phyloP scores from a whole-genome alignment of 2,797 vertebrate genomes.

The Chaunax sp. region DNA sequence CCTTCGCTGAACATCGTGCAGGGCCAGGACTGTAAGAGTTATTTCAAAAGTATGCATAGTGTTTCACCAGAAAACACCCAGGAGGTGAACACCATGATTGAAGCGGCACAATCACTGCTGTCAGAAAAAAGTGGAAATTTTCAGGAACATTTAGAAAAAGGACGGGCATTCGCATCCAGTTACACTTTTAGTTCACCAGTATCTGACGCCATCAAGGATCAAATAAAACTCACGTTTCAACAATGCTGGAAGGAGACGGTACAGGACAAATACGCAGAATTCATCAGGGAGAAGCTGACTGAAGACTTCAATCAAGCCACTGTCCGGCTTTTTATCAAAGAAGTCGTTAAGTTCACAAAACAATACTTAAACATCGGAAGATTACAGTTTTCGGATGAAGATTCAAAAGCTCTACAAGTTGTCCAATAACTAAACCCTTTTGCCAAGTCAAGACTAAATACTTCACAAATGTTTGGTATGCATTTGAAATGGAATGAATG shows the following conservation, averaged over 20 bases:
- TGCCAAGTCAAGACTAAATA: neutral
- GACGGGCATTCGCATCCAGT: constrained; percentile 22
- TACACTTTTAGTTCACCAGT: constrained; percentile 43
- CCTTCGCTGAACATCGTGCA: neutral
- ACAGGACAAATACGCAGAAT: constrained; percentile 54
- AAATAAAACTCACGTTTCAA: constrained; percentile 54
- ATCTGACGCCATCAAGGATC: constrained; percentile 4
- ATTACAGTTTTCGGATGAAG: constrained; percentile 39
- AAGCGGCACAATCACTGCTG: constrained; percentile 44
- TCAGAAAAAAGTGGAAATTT: constrained; percentile 16
- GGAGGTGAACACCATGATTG: constrained; percentile 11
- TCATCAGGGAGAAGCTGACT: constrained; percentile 62
- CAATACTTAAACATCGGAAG: constrained; percentile 61
- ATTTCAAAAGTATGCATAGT: constrained; percentile 50
- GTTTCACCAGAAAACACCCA: constrained; percentile 14
- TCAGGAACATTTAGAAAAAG: constrained; percentile 44
- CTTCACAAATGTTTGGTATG: neutral
- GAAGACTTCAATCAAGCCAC: constrained; percentile 65
- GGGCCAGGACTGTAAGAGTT: constrained; percentile 49
- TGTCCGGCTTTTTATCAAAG: constrained; percentile 59
- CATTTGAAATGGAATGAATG: constrained; percentile 10
- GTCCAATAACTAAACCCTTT: too few relatives aligned
- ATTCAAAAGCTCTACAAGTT: constrained; percentile 2
- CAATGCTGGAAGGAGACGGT: constrained; percentile 64
- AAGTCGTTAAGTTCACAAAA: constrained; percentile 27